phyloP scores from a whole-genome alignment of 2,113 vertebrate genomes.

The Marmota monax region DNA sequence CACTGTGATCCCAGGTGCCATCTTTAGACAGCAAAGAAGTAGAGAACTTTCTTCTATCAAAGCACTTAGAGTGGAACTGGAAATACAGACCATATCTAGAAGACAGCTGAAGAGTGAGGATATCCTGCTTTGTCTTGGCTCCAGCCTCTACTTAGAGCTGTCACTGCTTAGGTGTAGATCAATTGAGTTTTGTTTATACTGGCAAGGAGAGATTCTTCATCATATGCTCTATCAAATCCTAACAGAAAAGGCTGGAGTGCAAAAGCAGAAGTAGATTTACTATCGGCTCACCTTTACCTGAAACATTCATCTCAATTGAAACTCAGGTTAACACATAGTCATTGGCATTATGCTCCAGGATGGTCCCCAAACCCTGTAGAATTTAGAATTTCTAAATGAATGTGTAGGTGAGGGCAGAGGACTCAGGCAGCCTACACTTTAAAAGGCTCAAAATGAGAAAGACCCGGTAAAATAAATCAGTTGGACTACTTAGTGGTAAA shows the following conservation, averaged over 20 bases:
- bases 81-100: background rate
- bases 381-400: constrained; percentile 52
- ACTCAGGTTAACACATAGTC: background rate
- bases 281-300: constrained; percentile 28
- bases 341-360: background rate
- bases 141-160: constrained; percentile 6
- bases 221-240: background rate
- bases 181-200: background rate
- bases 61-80: background rate
- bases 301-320: background rate
- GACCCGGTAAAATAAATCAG: constrained; percentile 62
- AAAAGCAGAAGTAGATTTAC: constrained; percentile 59
- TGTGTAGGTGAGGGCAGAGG: background rate
- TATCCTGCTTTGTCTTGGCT: background rate
- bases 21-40: background rate
- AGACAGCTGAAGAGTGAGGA: background rate
- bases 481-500: constrained; percentile 64
- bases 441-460: constrained; percentile 63
- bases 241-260: constrained; percentile 2
- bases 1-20: background rate
- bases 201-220: constrained; percentile 29
- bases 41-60: background rate
- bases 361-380: background rate
- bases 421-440: background rate
- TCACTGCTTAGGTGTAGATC: background rate